Base-by-base conservation (phyloP, 2,113 vertebrate genomes). In the Aldabrachelys gigantea region DNA sequence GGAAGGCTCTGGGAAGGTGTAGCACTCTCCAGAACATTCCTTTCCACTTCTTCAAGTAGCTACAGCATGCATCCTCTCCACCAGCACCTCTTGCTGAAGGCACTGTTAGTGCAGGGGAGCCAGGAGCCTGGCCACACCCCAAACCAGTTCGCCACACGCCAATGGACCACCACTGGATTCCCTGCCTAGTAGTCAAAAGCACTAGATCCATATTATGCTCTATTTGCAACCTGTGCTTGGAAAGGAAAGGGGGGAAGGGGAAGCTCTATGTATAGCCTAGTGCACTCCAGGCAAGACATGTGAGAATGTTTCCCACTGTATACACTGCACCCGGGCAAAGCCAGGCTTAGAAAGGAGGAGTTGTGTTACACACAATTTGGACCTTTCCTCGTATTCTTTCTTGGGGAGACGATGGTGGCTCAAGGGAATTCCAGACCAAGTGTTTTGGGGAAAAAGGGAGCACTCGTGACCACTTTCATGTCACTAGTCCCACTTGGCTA, bases 71-170 rank as follows among this genome's bases (percentile, higher is more conserved):
- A 72, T 57, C 27, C 19, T 41, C 49, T 84, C 80, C 5, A 47
- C 9, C 1, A 0, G n/a, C 35, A 59, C 27, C 0, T 2, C 16
- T 41, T 65, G 31, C 35, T 53, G 69, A 53, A 49, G 52, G 54
- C 79, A 83, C 31, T 4, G 84, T 12, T 38, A 76, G 29, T 72
- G 85, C 52, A 91, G n/a, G 85, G 72, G 56, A 94, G 65, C 50
- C 75, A 6, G 87, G 82, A 89, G 17, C 8, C 16, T n/a, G 31
- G 35, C 35, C 31, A n/a, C 35, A 10, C 4, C 11, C 8, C 82
- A 93, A 21, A 47, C 2, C n/a, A 69, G 87, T 84, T 54, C 75
- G 31, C 2, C 2, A 85, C 2, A 38, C 21, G 0, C 25, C 22
- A 6, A 38, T 85, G 31, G 3, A 1, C 0, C 19, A 78, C 13